phyloP scores from a whole-genome alignment of 2,797 vertebrate species.

The Microctenopoma stevenorrisi region DNA sequence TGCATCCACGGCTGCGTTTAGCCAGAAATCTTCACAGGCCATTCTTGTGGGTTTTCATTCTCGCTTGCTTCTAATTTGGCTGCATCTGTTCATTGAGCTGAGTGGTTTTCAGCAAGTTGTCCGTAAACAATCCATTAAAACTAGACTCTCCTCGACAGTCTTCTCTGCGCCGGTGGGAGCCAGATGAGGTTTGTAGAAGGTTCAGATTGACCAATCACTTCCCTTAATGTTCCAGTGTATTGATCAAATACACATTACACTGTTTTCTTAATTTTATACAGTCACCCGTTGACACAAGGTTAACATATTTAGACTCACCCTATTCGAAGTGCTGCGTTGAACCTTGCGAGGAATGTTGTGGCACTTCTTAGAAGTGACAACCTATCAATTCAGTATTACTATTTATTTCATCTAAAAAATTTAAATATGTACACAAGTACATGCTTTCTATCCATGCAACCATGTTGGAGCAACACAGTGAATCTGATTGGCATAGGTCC shows the following conservation, averaged over 20 bases:
- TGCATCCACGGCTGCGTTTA: conserved; percentile 61
- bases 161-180: conserved; percentile 38
- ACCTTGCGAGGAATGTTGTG: conserved; percentile 74
- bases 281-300: conserved; percentile 34
- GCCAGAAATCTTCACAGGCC: conserved; percentile 43
- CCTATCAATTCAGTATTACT: conserved; percentile 51
- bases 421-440: conserved; percentile 76
- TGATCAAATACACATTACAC: conserved; percentile 33
- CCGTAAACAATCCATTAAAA: conserved; percentile 68
- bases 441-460: conserved; percentile 57
- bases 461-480: conserved; percentile 68
- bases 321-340: conserved; percentile 52
- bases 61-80: conserved; percentile 56
- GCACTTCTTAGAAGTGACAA: conserved; percentile 80
- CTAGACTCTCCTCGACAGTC: conserved; percentile 37
- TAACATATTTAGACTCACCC: conserved; percentile 36
- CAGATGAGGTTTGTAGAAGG: conserved; percentile 66
- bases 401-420: conserved; percentile 47
- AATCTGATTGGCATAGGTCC: conserved; percentile 77
- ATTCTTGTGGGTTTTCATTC: conserved; percentile 34
- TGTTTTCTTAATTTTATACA: conserved; percentile 26
- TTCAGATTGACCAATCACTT: conserved; percentile 54
- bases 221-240: conserved; percentile 39
- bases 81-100: conserved; percentile 60
- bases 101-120: conserved; percentile 58